phyloP scores from a whole-genome alignment of 2,888 invertebrate genomes.

The Tortricodes alternella region DNA sequence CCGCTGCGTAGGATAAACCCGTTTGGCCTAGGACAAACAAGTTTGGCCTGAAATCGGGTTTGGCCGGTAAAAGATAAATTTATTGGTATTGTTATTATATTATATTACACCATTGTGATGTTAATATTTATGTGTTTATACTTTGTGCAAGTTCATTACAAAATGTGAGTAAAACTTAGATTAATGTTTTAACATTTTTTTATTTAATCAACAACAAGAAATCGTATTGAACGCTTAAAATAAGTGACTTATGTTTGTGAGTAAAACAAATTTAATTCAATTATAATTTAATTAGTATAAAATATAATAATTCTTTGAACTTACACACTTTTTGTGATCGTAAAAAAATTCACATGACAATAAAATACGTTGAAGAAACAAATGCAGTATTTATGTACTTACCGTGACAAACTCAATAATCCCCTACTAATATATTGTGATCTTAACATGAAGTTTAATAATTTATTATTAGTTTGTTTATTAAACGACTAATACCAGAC shows the following conservation, averaged over 20 bases:
- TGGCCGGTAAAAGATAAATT: no score
- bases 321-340: constrained; percentile 53
- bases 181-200: no score
- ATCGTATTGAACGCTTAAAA: not conserved
- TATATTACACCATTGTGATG: no score
- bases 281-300: constrained; percentile 71
- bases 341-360: constrained; percentile 39
- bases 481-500: no score
- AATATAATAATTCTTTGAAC: constrained; percentile 70
- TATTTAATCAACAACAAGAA: no score
- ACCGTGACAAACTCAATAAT: constrained; percentile 14
- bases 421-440: not conserved
- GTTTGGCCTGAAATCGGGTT: no score
- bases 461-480: not conserved
- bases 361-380: constrained; percentile 24
- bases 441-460: not conserved
- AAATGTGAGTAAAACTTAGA: no score
- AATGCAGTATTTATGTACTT: constrained; percentile 7
- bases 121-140: no score
- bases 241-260: not conserved
- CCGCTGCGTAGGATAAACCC: no score
- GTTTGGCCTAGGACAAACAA: no score
- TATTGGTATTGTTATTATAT: no score
- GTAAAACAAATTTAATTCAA: constrained; percentile 32
- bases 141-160: no score